Conservation (phyloP, 2,113 vertebrate species). For the Orycteropus afer region DNA sequence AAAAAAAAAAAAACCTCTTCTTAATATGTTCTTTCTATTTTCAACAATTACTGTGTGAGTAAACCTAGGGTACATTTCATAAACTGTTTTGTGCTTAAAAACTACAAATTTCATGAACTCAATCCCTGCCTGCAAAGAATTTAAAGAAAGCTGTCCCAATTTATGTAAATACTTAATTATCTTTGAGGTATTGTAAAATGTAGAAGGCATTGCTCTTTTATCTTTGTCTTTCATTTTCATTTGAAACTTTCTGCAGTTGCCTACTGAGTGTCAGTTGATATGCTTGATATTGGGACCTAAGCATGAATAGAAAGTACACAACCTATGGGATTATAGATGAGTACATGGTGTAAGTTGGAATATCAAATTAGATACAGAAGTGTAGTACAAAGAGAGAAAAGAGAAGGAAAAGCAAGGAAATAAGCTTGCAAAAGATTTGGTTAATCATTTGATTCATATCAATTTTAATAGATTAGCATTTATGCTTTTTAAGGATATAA, state of each 20-base stretch:
- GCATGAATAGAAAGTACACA: background rate
- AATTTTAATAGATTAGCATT: conserved; percentile 7
- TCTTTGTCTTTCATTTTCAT: background rate
- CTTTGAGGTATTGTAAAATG: background rate
- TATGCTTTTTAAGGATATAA: conserved; percentile 13
- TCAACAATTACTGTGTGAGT: background rate
- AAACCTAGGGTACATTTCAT: background rate
- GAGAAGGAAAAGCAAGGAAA: background rate
- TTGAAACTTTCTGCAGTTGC: background rate
- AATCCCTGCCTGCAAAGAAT: background rate
- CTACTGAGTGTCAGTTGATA: background rate
- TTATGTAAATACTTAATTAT: background rate
- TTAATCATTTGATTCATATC: background rate
- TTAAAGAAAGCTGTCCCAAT: background rate
- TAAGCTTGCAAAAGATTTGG: background rate
- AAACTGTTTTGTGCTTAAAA: background rate
- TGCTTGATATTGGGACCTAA: background rate
- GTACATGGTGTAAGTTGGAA: background rate
- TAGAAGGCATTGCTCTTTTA: background rate
- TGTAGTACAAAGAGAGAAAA: background rate
- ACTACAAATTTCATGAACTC: background rate
- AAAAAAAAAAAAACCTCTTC: background rate
- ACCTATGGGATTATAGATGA: background rate
- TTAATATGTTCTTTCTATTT: background rate
- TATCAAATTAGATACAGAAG: background rate